Conservation (phyloP, 2,888 invertebrate genomes). For the Platycnemis pennipes region DNA sequence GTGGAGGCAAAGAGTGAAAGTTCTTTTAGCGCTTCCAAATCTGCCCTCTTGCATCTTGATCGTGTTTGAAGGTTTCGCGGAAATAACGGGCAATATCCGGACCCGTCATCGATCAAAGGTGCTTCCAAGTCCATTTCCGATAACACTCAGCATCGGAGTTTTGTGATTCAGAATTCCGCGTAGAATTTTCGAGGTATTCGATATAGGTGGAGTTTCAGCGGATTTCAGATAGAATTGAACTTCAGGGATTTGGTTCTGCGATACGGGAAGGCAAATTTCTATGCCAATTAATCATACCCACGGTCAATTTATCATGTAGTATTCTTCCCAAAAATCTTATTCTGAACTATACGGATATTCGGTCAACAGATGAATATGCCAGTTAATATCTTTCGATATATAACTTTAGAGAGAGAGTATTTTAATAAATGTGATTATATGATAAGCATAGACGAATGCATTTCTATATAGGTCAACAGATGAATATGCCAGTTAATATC, state of each 20-base stretch:
- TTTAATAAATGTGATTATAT: too few species aligned
- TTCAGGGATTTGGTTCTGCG: background rate
- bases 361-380: too few species aligned
- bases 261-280: background rate
- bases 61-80: background rate
- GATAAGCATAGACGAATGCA: too few species aligned
- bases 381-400: too few species aligned
- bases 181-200: background rate
- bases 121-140: constrained; percentile 24
- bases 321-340: too few species aligned
- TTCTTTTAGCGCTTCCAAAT: background rate
- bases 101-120: constrained; percentile 8
- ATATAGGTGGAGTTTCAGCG: background rate
- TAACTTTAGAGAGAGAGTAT: too few species aligned
- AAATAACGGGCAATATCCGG: constrained; percentile 23
- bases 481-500: too few species aligned
- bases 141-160: background rate
- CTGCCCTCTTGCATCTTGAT: background rate
- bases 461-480: too few species aligned
- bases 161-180: background rate
- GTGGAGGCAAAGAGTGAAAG: background rate
- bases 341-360: too few species aligned
- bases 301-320: too few species aligned
- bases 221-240: background rate
- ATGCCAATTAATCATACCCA: too few species aligned